Evolutionary conservation across 1,140 invertebrate genomes (phyloP).

Genomic region (Drosophila ironensis): DNA sequence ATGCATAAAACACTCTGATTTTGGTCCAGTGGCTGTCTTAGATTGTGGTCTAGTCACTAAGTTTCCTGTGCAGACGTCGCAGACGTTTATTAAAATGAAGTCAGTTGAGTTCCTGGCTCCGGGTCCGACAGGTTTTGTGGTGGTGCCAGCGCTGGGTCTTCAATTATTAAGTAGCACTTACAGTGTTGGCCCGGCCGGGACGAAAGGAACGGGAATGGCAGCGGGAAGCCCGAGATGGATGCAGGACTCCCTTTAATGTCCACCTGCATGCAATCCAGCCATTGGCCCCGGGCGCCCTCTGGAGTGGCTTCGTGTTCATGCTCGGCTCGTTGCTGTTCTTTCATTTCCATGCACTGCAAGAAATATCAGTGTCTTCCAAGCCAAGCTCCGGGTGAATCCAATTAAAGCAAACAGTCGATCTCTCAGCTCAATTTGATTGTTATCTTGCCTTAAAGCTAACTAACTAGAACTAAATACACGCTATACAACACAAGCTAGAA

Average conservation of each 20-base stretch:
- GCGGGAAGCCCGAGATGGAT: constrained; percentile 8
- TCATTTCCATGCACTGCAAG: constrained; percentile 16
- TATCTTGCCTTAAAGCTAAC: too few relatives aligned
- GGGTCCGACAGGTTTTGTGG: constrained; percentile 28
- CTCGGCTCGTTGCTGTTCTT: constrained; percentile 24
- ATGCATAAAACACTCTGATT: too few relatives aligned
- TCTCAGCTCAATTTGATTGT: too few relatives aligned
- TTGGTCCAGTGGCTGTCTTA: constrained; percentile 13
- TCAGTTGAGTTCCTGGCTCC: constrained; percentile 10
- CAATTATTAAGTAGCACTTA: constrained; percentile 47
- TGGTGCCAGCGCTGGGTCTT: constrained; percentile 33
- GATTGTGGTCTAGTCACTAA: constrained; percentile 45
- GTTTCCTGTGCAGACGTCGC: constrained; percentile 44
- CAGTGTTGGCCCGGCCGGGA: constrained; percentile 18
- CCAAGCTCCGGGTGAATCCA: too few relatives aligned
- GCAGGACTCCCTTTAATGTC: constrained; percentile 46
- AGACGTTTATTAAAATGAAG: constrained; percentile 47
- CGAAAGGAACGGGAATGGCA: neutral
- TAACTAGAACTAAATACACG: too few relatives aligned
- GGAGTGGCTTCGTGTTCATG: constrained; percentile 33
- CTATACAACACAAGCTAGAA: too few relatives aligned
- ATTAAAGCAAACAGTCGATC: too few relatives aligned
- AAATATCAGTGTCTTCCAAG: too few relatives aligned
- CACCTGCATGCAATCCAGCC: constrained; percentile 62
- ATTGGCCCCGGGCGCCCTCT: constrained; percentile 51